Conservation (phyloP, 2,888 invertebrate species). For the Dryobotodes eremita region DNA sequence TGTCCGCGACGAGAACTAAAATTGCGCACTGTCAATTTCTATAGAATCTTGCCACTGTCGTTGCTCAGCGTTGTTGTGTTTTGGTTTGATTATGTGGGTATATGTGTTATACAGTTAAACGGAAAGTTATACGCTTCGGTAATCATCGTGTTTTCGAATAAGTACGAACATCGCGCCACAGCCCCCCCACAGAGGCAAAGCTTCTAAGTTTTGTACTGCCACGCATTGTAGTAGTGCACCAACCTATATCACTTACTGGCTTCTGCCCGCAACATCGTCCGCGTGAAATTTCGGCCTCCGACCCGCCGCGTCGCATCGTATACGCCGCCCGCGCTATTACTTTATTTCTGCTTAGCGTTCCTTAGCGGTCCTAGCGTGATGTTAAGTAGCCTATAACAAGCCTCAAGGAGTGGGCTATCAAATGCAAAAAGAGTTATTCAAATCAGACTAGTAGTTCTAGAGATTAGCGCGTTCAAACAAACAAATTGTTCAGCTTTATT, state of each 20-base stretch:
- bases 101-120: not conserved
- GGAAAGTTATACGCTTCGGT: not conserved
- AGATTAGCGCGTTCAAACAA: not conserved
- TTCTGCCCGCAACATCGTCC: too few relatives aligned
- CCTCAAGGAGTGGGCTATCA: too few relatives aligned
- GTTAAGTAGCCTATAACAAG: too few relatives aligned
- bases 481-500: not conserved
- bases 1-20: too few relatives aligned
- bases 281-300: too few relatives aligned
- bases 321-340: too few relatives aligned
- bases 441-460: not conserved
- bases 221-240: too few relatives aligned
- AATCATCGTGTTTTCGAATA: not conserved
- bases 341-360: too few relatives aligned
- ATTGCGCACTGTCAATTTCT: not conserved
- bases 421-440: not conserved
- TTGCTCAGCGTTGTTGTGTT: not conserved
- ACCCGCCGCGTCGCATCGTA: too few relatives aligned
- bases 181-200: not conserved
- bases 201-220: too few relatives aligned
- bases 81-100: not conserved
- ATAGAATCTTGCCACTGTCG: not conserved
- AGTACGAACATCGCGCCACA: not conserved
- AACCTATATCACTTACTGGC: too few relatives aligned
- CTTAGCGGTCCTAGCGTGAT: too few relatives aligned